Base-by-base conservation (phyloP, 2,888 invertebrate species). In the Acronicta leporina region DNA sequence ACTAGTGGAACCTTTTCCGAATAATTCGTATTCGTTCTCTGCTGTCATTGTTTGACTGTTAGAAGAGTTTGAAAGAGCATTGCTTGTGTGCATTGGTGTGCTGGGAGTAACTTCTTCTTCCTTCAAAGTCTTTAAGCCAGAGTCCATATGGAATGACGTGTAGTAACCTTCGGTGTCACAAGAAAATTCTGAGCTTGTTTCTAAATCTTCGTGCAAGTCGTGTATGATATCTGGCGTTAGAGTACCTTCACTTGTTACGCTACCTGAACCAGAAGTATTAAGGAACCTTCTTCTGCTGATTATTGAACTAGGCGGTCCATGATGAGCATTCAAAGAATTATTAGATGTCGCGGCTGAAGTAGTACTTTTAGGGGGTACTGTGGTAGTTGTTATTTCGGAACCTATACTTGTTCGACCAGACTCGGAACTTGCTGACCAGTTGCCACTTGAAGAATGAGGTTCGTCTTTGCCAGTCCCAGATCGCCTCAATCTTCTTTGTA, bases 141-240 rank as follows among this genome's bases (percentile, higher is more conserved):
- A 98, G 89, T 99, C 99, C 95, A 98, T 97, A 89, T 99, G 99
- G 95, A 99, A 99, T 16, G 99, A 99, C 0, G 99, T 99, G 88
- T 98, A 99, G 89, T 99, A 99, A 8, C 99, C 99, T 91, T 99
- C 99, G 1, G 98, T 98, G 85, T 99, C 99, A 85, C 99, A 98
- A 2, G 99, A 99, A 88, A 98, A 99, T 61, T 98, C 97, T 0
- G 98, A 98, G 77, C 97, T 97, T 0, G 97, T 97, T 91, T 98
- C 98, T 51, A 97, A 96, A 85, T 98, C 98, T 87, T 98, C 97
- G 73, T 97, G 96, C 69, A 97, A 94, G 86, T 98, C 96, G 79
- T 97, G 96, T 68, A 97, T 97, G 50, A 97, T 96, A 89, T 98
- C 97, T 49, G 97, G 97, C 1, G 97, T 97, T 35, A 97, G 93